Evolutionary conservation across 2,113 vertebrate genomes (phyloP).

Genomic region (Prunella himalayana): DNA sequence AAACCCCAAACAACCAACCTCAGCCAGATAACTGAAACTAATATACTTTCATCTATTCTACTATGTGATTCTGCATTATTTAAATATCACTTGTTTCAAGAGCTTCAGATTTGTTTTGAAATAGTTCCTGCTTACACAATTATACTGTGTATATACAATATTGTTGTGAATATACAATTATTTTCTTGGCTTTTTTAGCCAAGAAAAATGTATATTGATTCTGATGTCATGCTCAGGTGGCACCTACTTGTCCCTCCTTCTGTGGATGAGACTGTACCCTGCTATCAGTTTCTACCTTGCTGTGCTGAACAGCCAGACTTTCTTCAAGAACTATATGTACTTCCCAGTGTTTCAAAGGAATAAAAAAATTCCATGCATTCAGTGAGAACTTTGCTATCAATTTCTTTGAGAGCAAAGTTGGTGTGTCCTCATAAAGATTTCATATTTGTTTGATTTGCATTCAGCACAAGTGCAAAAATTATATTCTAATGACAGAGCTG

Average conservation of each 20-base stretch:
- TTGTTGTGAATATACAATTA: too few relatives aligned
- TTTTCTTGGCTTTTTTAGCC: background rate
- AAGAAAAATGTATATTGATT: background rate
- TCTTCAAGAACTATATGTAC: background rate
- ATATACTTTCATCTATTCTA: background rate
- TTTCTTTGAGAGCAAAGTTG: background rate
- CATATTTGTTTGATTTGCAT: background rate
- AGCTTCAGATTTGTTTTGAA: background rate
- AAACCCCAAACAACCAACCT: background rate
- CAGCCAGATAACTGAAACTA: background rate
- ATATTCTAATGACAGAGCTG: background rate
- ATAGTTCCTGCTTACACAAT: background rate
- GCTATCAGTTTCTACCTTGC: background rate
- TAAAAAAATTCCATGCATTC: background rate
- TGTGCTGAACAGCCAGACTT: background rate
- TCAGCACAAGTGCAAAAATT: background rate
- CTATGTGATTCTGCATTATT: background rate
- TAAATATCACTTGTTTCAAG: background rate
- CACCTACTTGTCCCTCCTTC: background rate
- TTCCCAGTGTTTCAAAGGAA: background rate
- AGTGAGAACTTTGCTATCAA: background rate
- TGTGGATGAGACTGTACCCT: background rate
- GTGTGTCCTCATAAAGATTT: background rate
- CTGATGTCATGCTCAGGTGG: background rate
- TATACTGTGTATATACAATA: too few relatives aligned